Base-by-base conservation (phyloP, 2,888 invertebrate species). In the Fragum sueziense region DNA sequence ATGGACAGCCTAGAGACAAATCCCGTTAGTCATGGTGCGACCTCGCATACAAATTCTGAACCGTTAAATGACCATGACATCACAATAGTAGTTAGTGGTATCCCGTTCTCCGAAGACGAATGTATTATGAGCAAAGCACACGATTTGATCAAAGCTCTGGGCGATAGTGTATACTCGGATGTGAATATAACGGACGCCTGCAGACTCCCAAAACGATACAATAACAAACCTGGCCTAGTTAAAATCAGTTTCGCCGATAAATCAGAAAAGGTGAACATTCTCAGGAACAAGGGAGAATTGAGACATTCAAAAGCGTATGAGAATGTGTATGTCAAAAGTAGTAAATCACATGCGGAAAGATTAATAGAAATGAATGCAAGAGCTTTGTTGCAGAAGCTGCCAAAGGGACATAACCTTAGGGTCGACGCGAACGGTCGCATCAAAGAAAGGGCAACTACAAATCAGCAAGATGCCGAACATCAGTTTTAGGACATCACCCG, bases 331-430 rank as follows among this genome's bases (percentile, higher is more conserved):
- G 2, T 62, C 4, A 62, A 62, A 20, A 62, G 62, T 62, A 62
- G 62, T 20, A 62, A 31, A 33, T 62, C 62, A 9, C 62, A 62
- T 33, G 62, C 62, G 4, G 62, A 62, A n/a, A 2, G 62, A 33
- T n/a, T 62, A 20, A 62, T 62, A 20, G 62, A 62, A 17, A 20
- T 31, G 20, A 62, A 62, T 20, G 33, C 62, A 2, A 29, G 62
- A 9, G 20, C 62, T 4, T 20, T 62, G n/a, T 20, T 62, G 17
- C 31, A 33, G 20, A 33, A 34, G 6, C 20, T 62, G 33, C 62
- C 62, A 22, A 20, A 14, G n/a, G 62, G 33, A 29, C 29, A 33
- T n/a, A 62, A 62, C 33, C 33, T 31, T 20, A 29, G 14, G 1
- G 33, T 62, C 29, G 62, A 62, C 33, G 33, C 33, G 17, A 62